Conservation (phyloP, 2,113 vertebrate species). For the Macroglossus sobrinus region DNA sequence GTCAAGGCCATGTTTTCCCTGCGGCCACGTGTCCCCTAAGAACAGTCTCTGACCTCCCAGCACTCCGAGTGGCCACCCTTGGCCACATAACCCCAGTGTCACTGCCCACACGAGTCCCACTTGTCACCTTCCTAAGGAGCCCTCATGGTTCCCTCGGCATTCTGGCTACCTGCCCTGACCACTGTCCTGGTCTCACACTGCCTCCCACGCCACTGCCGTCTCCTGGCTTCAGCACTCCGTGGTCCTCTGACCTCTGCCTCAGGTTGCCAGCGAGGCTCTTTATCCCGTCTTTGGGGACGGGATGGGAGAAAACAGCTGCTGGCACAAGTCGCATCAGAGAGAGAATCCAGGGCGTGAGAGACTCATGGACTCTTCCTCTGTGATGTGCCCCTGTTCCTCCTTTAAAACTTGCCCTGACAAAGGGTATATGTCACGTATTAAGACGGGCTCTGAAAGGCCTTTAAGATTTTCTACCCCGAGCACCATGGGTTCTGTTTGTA, state of each 20-base stretch:
- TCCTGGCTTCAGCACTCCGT: not conserved
- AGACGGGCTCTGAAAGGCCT: not conserved
- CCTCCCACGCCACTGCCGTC: not conserved
- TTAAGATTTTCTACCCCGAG: not conserved
- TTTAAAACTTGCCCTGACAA: not conserved
- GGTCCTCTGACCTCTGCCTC: not conserved
- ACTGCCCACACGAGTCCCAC: not conserved
- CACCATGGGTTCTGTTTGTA: not conserved
- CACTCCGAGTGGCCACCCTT: not conserved
- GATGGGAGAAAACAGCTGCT: not conserved
- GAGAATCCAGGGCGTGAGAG: too few relatives aligned
- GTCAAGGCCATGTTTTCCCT: not conserved
- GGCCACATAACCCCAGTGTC: not conserved
- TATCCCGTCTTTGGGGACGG: not conserved
- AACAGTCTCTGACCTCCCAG: not conserved
- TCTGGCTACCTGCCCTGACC: rapidly evolving
- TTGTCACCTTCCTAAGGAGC: not conserved
- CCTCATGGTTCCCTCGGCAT: not conserved
- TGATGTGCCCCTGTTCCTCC: not conserved
- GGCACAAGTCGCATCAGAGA: not conserved
- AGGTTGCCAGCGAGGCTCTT: too few relatives aligned
- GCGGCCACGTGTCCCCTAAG: not conserved
- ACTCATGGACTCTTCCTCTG: not conserved
- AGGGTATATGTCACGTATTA: not conserved
- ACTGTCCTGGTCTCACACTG: rapidly evolving